A percentile compares a stretch with the other conserved stretches of the same genome.
phyloP scores from a whole-genome alignment of 1,140 invertebrate species.

The Drosophila pruinosa region DNA sequence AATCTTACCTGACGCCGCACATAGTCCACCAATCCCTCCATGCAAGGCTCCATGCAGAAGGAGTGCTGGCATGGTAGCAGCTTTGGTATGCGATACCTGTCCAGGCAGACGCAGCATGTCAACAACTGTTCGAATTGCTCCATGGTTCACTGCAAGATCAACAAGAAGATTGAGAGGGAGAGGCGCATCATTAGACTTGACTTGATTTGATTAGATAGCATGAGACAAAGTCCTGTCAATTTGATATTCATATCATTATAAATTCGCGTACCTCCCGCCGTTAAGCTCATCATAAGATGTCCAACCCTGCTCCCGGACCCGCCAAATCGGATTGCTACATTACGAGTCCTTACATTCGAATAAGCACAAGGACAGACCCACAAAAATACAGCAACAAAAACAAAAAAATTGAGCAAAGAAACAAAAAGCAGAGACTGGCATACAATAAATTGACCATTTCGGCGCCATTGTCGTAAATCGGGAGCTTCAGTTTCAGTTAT shows the following conservation, averaged over 20 bases:
- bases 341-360: conserved; percentile 65
- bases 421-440: conserved; percentile 1
- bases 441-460: conserved; percentile 74
- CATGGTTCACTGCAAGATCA: conserved; percentile 86
- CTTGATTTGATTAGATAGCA: conserved; percentile 69
- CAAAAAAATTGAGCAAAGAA: conserved; percentile 19
- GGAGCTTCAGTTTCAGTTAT: conserved; percentile 12
- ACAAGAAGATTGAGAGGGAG: neutral
- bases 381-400: conserved; percentile 23
- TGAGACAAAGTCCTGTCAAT: conserved; percentile 66
- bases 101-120: conserved; percentile 98
- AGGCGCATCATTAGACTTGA: conserved; percentile 61
- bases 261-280: conserved; percentile 48
- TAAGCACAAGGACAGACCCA: conserved; percentile 41
- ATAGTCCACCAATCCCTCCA: conserved; percentile 98
- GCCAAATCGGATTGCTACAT: conserved; percentile 60
- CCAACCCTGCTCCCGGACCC: neutral
- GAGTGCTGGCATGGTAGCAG: conserved; percentile 99
- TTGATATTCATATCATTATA: conserved; percentile 82
- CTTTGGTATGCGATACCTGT: conserved; percentile 98
- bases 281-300: conserved; percentile 71
- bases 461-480: conserved; percentile 66
- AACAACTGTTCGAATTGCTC: conserved; percentile 98
- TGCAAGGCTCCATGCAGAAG: conserved; percentile 99
- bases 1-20: conserved; percentile 91